Percentiles rank a stretch among this genome's conserved stretches.
Conservation (phyloP, 2,113 vertebrate genomes). For the western clawed frog (Xenopus tropicalis) region UCB_Xtro_10.0 CM004450.2:117114001-117114500, state of each 20-base stretch:
- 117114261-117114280: not conserved
- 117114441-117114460: not conserved
- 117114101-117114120: no score
- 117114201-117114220: not conserved
- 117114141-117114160: no score
- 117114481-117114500: not conserved
- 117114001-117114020: no score
- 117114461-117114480: not conserved
- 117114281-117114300: constrained; percentile 5
- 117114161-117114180: not conserved
- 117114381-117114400: not conserved
- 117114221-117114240: not conserved
- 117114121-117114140: no score
- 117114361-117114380: constrained; percentile 4
- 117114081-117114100: no score
- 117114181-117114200: not conserved
- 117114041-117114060: no score
- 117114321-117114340: not conserved
- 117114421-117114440: not conserved
- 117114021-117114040: no score
- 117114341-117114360: constrained; percentile 4
- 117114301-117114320: constrained; percentile 1
- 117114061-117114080: no score
- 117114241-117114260: constrained; percentile 1
- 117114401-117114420: not conserved